Base-by-base conservation (phyloP, 2,113 vertebrate species). In the Pachypanchax playfairii region DNA sequence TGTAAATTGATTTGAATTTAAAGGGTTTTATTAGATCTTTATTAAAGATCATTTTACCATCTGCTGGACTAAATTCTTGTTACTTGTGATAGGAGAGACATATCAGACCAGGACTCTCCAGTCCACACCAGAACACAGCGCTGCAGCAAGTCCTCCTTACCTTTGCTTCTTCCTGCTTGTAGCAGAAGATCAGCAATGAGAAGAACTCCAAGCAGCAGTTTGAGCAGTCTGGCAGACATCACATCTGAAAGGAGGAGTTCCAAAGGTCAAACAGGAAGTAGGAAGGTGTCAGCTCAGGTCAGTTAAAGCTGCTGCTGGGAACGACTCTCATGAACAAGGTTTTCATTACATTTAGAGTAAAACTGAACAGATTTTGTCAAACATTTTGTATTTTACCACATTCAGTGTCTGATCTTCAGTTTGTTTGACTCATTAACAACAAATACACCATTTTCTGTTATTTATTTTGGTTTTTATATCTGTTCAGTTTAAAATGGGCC, bases 171-270 rank as follows among this genome's bases (percentile, higher is more conserved):
- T 61, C 73, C 33, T 42, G 2, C 47, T 36, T 54, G 1, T 0
- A 33, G 38, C 26, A 73, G 0, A 1, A 67, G 1, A 3, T 21
- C 0, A 28, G 13, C 62, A 42, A 42, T 0, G 0, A 46, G 0
- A 0, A 63, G 3, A 36, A 66, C 88, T 10, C 64, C 10, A 48
- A 72, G 46, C 71, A 90, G 90, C 90, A 93, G 93, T 3, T 62
- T 85, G 70, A 87, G 79, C 76, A 93, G 90, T 66, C 53, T 90
- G 1, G 80, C 36, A 0, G 92, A 88, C 17, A 79, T 75, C 0
- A 4, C 74, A 15, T 2, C 73, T 0, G 89, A 84, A 51, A 83
- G 0, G 42, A 72, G 15, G 7, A 50, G 53, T 3, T 47, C 0
- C 31, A 93, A 92, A 70, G 50, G 43, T 24, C 71, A 55, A n/a